These are phyloP conservation scores for Monoplex corrugatus DNA, from an alignment of 2,888 invertebrate genomes.

Conservation along the genomic window DNA sequence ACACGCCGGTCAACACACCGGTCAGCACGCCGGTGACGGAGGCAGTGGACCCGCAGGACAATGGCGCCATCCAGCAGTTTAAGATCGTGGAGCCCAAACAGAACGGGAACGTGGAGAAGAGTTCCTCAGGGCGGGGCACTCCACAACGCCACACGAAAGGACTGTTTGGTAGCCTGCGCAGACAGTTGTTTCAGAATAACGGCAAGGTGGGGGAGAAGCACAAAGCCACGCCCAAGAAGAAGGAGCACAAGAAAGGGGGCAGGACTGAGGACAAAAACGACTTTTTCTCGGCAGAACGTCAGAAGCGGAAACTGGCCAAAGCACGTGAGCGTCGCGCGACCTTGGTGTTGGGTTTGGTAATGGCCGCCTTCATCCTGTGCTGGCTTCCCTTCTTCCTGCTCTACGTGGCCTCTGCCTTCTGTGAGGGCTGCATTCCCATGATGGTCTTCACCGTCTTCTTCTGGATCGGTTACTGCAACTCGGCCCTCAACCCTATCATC, in stretches of 20 bases:
- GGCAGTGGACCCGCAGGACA: slow-evolving; percentile 50
- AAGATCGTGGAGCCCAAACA: slow-evolving; percentile 60
- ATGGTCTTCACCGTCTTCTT: slow-evolving; percentile 92
- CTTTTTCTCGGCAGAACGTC: slow-evolving; percentile 79
- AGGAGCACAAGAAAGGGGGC: slow-evolving; percentile 43
- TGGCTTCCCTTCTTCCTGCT: slow-evolving; percentile 97
- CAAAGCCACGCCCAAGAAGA: slow-evolving; percentile 40
- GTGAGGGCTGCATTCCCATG: slow-evolving; percentile 73
- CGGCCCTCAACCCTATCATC: slow-evolving; percentile 94
- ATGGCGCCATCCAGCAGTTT: slow-evolving; percentile 58
- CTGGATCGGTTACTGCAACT: slow-evolving; percentile 98
- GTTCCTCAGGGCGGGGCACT: neutral
- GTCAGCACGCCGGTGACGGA: slow-evolving; percentile 12
- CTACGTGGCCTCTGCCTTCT: slow-evolving; percentile 82
- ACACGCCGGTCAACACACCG: slow-evolving; percentile 9
- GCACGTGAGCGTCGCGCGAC: slow-evolving; percentile 98
- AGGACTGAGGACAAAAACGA: slow-evolving; percentile 45
- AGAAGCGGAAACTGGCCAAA: slow-evolving; percentile 94
- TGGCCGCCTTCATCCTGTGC: slow-evolving; percentile 99
- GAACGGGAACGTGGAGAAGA: slow-evolving; percentile 53
- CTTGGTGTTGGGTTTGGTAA: slow-evolving; percentile 96
- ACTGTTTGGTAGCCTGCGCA: slow-evolving; percentile 50
- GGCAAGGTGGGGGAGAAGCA: slow-evolving; percentile 11
- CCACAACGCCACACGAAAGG: slow-evolving; percentile 1
- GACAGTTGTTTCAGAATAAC: slow-evolving; percentile 48